Percentiles rank a stretch among this genome's conserved stretches.
Conservation (phyloP, 2,113 vertebrate species). For the Atlantisia rogersi region DNA sequence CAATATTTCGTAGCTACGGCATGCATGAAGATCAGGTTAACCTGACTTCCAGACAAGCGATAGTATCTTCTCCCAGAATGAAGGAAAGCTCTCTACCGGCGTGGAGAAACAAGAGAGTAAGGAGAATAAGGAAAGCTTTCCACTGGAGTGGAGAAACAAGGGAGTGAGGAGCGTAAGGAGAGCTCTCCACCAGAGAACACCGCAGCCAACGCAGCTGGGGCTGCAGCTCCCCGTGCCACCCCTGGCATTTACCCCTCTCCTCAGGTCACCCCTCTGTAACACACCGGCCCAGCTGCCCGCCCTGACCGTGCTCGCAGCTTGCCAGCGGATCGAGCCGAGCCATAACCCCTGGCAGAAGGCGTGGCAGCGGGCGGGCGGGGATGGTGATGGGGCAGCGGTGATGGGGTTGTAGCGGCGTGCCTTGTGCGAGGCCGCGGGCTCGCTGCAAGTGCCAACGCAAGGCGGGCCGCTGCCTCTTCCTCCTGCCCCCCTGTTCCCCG, state of each 20-base stretch:
- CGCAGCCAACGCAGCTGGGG: not conserved
- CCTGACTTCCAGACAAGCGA: not conserved
- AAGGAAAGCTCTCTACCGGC: not conserved
- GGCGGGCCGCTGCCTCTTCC: not conserved
- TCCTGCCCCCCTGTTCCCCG: not conserved
- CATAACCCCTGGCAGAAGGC: rapidly evolving
- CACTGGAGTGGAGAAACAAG: not conserved
- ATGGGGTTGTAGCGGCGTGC: not conserved
- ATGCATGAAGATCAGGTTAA: not conserved
- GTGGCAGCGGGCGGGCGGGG: rapidly evolving
- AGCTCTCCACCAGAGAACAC: not conserved
- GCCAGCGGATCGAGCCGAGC: rapidly evolving
- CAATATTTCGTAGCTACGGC: not conserved
- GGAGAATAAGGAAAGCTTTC: not conserved
- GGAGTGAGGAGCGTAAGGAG: not conserved
- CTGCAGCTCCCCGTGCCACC: rapidly evolving
- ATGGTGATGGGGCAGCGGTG: not conserved
- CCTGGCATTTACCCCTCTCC: not conserved
- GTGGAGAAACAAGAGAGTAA: no score
- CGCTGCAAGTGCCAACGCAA: rapidly evolving
- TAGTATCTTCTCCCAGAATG: not conserved
- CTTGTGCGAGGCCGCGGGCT: rapidly evolving
- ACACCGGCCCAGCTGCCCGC: not conserved
- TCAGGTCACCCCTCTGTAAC: not conserved
- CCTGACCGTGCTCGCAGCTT: rapidly evolving